Evolutionary conservation across 2,888 invertebrate genomes (phyloP).

Genomic region (Diabrotica balteata): DNA sequence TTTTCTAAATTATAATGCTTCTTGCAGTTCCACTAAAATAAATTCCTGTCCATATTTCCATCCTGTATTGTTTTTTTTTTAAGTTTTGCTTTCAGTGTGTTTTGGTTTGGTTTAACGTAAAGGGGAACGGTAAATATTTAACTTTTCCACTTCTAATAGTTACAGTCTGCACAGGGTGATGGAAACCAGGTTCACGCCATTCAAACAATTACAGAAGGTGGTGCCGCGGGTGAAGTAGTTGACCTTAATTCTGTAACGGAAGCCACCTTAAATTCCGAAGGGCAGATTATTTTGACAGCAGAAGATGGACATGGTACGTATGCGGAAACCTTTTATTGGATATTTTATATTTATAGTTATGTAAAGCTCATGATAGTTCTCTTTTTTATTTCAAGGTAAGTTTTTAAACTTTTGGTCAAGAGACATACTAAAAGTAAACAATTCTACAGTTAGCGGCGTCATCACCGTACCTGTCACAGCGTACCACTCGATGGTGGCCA

Average conservation of each 20-base stretch:
- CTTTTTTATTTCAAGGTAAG: neutral
- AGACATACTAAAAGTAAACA: neutral
- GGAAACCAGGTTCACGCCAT: conserved; percentile 69
- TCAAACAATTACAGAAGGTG: conserved; percentile 79
- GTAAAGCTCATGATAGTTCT: too few relatives aligned
- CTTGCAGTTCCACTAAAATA: too few relatives aligned
- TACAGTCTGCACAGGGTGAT: conserved; percentile 71
- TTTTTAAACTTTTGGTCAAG: neutral
- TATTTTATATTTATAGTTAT: too few relatives aligned
- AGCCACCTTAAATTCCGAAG: conserved; percentile 89
- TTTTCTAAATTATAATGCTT: too few relatives aligned
- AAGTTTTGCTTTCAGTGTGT: conserved; percentile 23
- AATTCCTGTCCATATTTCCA: too few relatives aligned
- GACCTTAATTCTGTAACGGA: conserved; percentile 90
- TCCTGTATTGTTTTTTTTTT: neutral
- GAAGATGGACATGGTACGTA: conserved; percentile 89
- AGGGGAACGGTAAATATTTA: conserved; percentile 22
- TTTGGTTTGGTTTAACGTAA: conserved; percentile 33
- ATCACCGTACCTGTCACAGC: conserved; percentile 95
- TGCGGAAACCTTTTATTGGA: too few relatives aligned
- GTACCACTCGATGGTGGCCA: conserved; percentile 94
- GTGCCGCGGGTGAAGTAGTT: conserved; percentile 80
- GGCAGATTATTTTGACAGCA: conserved; percentile 92
- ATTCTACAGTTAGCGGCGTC: conserved; percentile 87
- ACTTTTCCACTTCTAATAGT: conserved; percentile 57